Conservation (phyloP, 2,113 vertebrate genomes). For the Ploceus nigricollis region DNA sequence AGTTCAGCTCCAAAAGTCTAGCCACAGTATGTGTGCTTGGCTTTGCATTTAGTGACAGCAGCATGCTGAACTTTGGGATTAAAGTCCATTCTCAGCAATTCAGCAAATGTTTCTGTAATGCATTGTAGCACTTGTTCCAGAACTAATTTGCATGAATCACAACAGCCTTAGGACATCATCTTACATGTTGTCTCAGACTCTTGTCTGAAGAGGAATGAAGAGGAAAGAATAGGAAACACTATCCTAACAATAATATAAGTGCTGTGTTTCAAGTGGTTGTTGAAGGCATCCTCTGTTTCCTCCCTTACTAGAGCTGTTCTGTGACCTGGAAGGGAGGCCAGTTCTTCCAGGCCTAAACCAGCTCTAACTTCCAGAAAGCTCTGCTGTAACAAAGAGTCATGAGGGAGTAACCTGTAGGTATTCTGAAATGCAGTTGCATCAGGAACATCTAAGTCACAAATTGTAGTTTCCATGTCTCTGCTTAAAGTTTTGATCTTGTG, state of each 20-base stretch:
- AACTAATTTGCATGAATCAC: neutral
- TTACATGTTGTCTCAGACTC: neutral
- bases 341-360: neutral
- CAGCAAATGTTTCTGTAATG: neutral
- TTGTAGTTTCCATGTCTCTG: neutral
- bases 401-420: neutral
- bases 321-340: neutral
- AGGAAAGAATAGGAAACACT: neutral
- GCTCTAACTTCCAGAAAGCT: neutral
- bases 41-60: neutral
- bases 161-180: neutral
- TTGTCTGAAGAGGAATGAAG: neutral
- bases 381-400: neutral
- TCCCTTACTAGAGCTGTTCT: neutral
- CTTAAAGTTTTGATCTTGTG: neutral
- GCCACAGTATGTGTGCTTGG: neutral
- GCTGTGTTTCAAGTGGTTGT: neutral
- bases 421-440: neutral
- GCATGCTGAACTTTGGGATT: neutral
- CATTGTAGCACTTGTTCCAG: neutral
- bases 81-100: neutral
- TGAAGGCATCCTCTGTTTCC: neutral
- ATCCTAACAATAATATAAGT: neutral
- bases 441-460: neutral
- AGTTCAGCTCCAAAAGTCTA: neutral